Base-by-base conservation (phyloP, 2,113 vertebrate species). In the Pogona vitticeps region DNA sequence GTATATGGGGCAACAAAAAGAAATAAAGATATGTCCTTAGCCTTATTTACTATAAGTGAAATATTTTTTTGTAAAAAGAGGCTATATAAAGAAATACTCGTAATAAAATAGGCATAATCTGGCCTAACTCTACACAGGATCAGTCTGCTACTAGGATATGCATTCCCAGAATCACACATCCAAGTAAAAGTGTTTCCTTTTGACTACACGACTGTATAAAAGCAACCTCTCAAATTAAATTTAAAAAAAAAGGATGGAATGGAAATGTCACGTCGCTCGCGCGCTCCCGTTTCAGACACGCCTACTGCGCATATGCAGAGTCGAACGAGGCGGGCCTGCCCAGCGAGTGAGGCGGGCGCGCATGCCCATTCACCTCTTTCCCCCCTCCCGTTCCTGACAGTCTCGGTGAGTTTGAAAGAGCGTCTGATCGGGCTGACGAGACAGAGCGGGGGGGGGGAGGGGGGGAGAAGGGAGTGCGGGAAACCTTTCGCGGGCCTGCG, bases 211-310 rank as follows among this genome's bases (percentile, higher is more conserved):
- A 10, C 36, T 63, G 18, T 10, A 52, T 0, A 1, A 76, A 46
- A 78, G 1, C 20, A 18, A 33, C 56, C 17, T 0, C 0, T 26
- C n/a, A n/a, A n/a, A n/a, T n/a, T n/a, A n/a, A n/a, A n/a, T 0
- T 0, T 0, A 6, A 13, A 42, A 8, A 8, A 10, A 21, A 12
- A 1, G 33, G 18, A 33, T 5, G 13, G 20, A 61, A 79, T 9
- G 59, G 31, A 4, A 3, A 26, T 1, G 9, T 28, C 58, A 85
- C 20, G 8, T 10, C 71, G 65, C n/a, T 20, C 1, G 36, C 63
- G 10, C 46, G 36, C 17, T 8, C 33, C 10, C 10, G 6, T 10
- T 20, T 6, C 15, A 3, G 4, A 28, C 31, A 23, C n/a, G 28
- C 2, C 10, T 63, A 15, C 58, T 46, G 56, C 72, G 58, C 79